Conservation (phyloP, 1,140 invertebrate genomes). For the Drosophila nigromelanica region DNA sequence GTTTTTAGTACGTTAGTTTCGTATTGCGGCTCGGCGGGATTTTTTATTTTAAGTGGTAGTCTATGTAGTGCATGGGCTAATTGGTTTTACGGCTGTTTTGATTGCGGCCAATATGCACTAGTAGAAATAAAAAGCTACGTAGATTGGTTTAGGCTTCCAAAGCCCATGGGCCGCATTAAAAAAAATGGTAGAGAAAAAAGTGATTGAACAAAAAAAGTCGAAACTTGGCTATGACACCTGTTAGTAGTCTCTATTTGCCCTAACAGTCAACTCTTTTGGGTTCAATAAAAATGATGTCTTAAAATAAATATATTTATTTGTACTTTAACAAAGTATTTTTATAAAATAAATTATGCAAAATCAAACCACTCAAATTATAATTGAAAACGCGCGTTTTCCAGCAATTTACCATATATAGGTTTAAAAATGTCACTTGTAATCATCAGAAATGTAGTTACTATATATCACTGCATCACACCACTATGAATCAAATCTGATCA, state of each 20-base stretch:
- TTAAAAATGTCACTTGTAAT: too few relatives aligned
- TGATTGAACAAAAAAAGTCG: background rate
- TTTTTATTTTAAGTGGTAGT: conserved; percentile 49
- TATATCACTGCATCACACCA: too few relatives aligned
- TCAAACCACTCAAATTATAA: too few relatives aligned
- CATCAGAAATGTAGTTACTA: too few relatives aligned
- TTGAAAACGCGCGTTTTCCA: too few relatives aligned
- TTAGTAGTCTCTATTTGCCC: background rate
- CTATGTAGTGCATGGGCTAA: conserved; percentile 46
- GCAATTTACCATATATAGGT: too few relatives aligned
- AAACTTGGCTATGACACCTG: background rate
- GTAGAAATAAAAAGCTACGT: conserved; percentile 23
- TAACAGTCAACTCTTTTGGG: background rate
- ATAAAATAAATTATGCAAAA: too few relatives aligned
- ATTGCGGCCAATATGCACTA: conserved; percentile 26
- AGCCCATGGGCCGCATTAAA: background rate
- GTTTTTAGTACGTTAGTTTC: conserved; percentile 46
- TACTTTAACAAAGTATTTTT: too few relatives aligned
- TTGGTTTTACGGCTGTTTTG: conserved; percentile 51
- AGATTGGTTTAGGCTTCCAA: background rate
- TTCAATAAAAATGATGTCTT: too few relatives aligned
- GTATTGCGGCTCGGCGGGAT: conserved; percentile 19
- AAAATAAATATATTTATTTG: too few relatives aligned
- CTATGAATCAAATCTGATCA: too few relatives aligned
- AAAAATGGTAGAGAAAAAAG: background rate